Base-by-base conservation (phyloP, 2,888 invertebrate species). In the Galerucella nymphaeae region DNA sequence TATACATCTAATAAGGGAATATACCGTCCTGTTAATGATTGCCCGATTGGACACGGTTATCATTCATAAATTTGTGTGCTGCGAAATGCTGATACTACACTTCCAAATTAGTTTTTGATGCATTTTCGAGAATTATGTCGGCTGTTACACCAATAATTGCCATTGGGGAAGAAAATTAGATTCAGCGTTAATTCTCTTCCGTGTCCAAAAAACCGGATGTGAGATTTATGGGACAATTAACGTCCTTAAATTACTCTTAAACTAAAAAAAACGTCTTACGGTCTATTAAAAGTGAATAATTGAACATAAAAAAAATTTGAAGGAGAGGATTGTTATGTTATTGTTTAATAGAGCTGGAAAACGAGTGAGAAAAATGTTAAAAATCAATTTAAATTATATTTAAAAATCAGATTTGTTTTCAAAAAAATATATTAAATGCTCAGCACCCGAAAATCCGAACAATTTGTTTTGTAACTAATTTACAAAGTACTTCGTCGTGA, bases 101-200 rank as follows among this genome's bases (percentile, higher is more conserved):
- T 73, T 73, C 20, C 68, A 63, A 73, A 73, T 73, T 73, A 66
- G 73, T 74, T 74, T 74, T 74, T 74, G 71, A 74, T 74, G 73
- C 70, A 71, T 71, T 61, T 59, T 57, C 66, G 62, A 61, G 69
- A 69, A 62, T 62, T 53, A 69, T 63, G 69, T 63, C 62, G 41
- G 55, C 20, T 63, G 62, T 69, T 67, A 66, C 58, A 42, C 55
- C 48, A 50, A 20, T 53, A 68, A 69, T 69, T 69, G 23, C 69
- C 61, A 20, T 57, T n/a, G 20, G 20, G 62, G 63, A 63, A 63
- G 63, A 38, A 18, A 69, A 63, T 63, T 69, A 69, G 55, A 63
- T 63, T 69, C 55, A 55, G 62, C 69, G 63, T 57, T 69, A 69
- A 69, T 69, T 69, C 55, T 63, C 38, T 63, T 38, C 30, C 50